Evolutionary conservation across 1,140 invertebrate genomes (phyloP).

Genomic region (Zaprionus ornatus): DNA sequence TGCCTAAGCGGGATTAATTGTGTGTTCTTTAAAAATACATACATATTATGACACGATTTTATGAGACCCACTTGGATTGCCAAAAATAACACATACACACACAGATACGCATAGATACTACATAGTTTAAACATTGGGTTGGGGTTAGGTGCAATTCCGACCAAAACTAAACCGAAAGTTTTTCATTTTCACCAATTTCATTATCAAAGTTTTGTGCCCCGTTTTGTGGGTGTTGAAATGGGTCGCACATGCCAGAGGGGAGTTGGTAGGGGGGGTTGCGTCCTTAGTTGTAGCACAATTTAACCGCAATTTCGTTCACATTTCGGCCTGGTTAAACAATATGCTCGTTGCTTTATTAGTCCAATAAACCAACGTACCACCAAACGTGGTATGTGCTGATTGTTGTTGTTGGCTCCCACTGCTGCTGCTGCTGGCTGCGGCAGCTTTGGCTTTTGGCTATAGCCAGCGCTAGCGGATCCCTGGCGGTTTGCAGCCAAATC

Average conservation of each 20-base stretch:
- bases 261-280: too few species aligned
- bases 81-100: slow-evolving; percentile 12
- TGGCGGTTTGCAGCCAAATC: slow-evolving; percentile 21
- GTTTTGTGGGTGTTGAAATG: slow-evolving; percentile 30
- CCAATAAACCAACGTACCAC: slow-evolving; percentile 55
- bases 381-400: neutral
- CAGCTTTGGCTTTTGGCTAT: slow-evolving; percentile 16
- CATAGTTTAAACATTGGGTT: neutral
- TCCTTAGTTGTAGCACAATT: slow-evolving; percentile 43
- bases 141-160: neutral
- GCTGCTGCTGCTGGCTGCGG: neutral
- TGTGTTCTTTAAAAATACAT: slow-evolving; percentile 19
- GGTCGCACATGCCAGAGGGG: neutral
- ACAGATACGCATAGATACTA: neutral
- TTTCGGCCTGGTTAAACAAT: slow-evolving; percentile 75
- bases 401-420: neutral
- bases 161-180: slow-evolving; percentile 35
- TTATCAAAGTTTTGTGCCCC: slow-evolving; percentile 37
- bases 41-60: slow-evolving; percentile 14
- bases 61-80: slow-evolving; percentile 3
- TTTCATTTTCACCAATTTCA: slow-evolving; percentile 45
- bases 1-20: slow-evolving; percentile 32
- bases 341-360: slow-evolving; percentile 62
- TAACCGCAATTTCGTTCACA: slow-evolving; percentile 61
- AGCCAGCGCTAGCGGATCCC: neutral